phyloP scores from a whole-genome alignment of 2,888 invertebrate genomes.

The Xestoiulus laeticollis region DNA sequence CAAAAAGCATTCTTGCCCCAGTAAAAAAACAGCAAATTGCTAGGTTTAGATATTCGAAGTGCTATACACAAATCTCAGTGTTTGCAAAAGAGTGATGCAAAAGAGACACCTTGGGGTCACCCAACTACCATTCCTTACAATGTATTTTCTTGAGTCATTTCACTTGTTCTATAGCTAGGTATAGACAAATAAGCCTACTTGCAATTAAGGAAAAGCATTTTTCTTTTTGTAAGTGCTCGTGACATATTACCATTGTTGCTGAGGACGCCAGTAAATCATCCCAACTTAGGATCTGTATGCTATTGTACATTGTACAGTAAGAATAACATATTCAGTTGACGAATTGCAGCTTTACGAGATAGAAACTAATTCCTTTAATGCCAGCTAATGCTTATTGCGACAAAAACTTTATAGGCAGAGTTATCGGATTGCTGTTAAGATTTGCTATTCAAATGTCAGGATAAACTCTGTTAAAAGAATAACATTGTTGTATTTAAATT shows the following conservation, averaged over 20 bases:
- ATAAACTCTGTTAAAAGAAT: neutral
- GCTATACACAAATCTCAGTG: neutral
- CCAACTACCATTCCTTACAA: conserved; percentile 16
- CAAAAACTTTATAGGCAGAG: neutral
- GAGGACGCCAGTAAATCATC: conserved; percentile 26
- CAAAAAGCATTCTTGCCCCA: neutral
- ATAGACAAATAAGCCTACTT: neutral
- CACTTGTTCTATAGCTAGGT: neutral
- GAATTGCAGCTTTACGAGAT: conserved; percentile 20
- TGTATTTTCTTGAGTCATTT: neutral
- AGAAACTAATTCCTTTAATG: conserved; percentile 26
- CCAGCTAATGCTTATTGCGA: conserved; percentile 18
- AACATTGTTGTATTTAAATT: neutral
- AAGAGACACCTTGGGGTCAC: conserved; percentile 7
- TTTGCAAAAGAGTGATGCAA: conserved; percentile 14
- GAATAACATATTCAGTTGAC: conserved; percentile 16
- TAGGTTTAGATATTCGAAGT: neutral
- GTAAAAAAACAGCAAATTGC: neutral
- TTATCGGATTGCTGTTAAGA: neutral
- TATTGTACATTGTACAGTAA: neutral
- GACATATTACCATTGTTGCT: conserved; percentile 1
- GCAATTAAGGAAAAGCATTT: conserved; percentile 24
- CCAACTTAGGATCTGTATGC: neutral
- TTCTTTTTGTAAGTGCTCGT: neutral
- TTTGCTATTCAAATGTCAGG: conserved; percentile 8